Percentiles rank a stretch among this genome's conserved stretches.
phyloP scores from a whole-genome alignment of 2,888 invertebrate species.

The Dicycla oo region DNA sequence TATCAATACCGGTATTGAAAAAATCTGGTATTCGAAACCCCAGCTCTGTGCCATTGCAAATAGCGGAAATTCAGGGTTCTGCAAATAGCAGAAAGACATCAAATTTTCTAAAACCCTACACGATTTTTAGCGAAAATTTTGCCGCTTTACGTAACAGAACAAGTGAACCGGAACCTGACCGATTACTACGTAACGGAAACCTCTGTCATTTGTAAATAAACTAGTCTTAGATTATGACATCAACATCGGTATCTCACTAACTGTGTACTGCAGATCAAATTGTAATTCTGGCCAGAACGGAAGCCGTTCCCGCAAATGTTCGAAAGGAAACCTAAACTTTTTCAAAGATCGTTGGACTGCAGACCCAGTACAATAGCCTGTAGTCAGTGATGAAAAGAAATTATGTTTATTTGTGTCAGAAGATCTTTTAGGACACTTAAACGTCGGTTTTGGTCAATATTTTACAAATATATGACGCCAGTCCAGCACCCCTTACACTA shows the following conservation, averaged over 20 bases:
- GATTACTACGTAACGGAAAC: slow-evolving; percentile 15
- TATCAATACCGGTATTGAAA: too few relatives aligned
- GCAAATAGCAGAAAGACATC: neutral
- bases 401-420: too few relatives aligned
- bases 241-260: neutral
- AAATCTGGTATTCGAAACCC: too few relatives aligned
- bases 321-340: neutral
- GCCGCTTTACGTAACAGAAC: slow-evolving; percentile 10
- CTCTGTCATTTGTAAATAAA: slow-evolving; percentile 11
- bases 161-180: slow-evolving; percentile 32
- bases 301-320: neutral
- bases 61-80: too few relatives aligned
- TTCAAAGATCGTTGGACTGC: neutral
- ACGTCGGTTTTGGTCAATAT: too few relatives aligned
- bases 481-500: neutral
- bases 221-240: neutral
- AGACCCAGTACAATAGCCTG: neutral
- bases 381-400: neutral
- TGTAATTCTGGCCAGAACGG: neutral
- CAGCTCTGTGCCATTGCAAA: neutral
- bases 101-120: slow-evolving; percentile 5
- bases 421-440: too few relatives aligned
- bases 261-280: neutral
- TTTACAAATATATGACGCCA: neutral
- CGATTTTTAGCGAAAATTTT: slow-evolving; percentile 13